phyloP scores from a whole-genome alignment of 1,140 invertebrate genomes.

The Penaeus chinensis region DNA sequence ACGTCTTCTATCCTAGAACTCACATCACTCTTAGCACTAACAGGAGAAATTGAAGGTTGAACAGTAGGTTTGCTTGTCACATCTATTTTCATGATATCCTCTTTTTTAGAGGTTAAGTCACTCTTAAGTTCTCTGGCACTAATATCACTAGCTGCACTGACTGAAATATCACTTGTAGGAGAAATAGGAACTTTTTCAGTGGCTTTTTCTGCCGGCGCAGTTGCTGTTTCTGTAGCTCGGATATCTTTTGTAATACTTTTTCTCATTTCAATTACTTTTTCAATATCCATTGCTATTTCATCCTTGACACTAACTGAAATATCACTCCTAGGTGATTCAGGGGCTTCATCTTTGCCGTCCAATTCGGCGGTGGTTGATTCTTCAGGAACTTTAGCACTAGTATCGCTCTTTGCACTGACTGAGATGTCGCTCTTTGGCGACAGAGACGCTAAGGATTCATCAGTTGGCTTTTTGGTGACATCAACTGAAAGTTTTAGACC shows the following conservation, averaged over 20 bases:
- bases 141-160: no score
- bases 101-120: no score
- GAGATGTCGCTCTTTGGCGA: slow-evolving; percentile 37
- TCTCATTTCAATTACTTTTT: no score
- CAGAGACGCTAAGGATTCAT: slow-evolving; percentile 4
- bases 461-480: slow-evolving; percentile 22
- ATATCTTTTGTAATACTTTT: no score
- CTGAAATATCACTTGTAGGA: no score
- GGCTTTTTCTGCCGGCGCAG: no score
- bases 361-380: neutral
- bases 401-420: slow-evolving; percentile 37
- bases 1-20: neutral
- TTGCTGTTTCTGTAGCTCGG: no score
- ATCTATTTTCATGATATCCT: no score
- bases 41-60: neutral
- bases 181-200: no score
- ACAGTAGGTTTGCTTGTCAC: no score
- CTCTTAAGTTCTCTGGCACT: no score
- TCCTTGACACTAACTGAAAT: slow-evolving; percentile 25
- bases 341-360: slow-evolving; percentile 18
- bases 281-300: neutral
- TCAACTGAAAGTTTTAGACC: neutral
- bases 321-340: slow-evolving; percentile 16
- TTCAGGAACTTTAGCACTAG: slow-evolving; percentile 21
- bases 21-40: slow-evolving; percentile 33